Evolutionary conservation across 2,888 invertebrate species (phyloP), one percentile per base, ranked within the genome.

Genomic region (Cryptophagus acutangulus): DNA sequence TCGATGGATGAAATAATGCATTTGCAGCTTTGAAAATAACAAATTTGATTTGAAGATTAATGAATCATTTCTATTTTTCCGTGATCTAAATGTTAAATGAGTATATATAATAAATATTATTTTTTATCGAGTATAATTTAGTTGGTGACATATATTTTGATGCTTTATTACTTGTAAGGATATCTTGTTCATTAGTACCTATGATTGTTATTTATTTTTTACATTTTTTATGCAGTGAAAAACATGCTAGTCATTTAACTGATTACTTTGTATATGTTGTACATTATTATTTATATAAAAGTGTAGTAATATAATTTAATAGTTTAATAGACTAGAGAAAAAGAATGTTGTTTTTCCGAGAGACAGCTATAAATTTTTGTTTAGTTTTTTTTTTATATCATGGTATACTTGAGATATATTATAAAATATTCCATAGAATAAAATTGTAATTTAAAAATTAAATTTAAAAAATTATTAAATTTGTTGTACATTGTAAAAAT

Each of bases 221-320:
- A 52, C 51, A 51, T 57, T 57, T 13, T 53, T 57, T 59, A 53
- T 49, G 53, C 60, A 62, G 62, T 62, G 62, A 65, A 64, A 54
- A 58, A 51, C 60, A 62, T 67, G 65, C 68, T 68, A 68, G 68
- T 68, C 67, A 67, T 61, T 63, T 54, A 62, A 61, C 53, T 62
- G 59, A 59, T 63, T 64, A 12, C n/a, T 12, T 61, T 62, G 61
- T 64, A 63, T 60, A 61, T 61, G 59, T 62, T 65, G 63, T 64
- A 62, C 50, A 62, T 59, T 60, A 55, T 61, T 59, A 61, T 63
- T 63, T 61, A 62, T 62, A 54, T 55, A 51, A 51, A 57, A 59
- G 57, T 56, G 50, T 57, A 58, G 57, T 57, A 54, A 52, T 55
- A 55, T 58, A 54, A 55, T 47, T 44, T 44, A 13, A 29, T 20